Conservation (phyloP, 2,888 invertebrate genomes). For the Epirrita christyi region DNA sequence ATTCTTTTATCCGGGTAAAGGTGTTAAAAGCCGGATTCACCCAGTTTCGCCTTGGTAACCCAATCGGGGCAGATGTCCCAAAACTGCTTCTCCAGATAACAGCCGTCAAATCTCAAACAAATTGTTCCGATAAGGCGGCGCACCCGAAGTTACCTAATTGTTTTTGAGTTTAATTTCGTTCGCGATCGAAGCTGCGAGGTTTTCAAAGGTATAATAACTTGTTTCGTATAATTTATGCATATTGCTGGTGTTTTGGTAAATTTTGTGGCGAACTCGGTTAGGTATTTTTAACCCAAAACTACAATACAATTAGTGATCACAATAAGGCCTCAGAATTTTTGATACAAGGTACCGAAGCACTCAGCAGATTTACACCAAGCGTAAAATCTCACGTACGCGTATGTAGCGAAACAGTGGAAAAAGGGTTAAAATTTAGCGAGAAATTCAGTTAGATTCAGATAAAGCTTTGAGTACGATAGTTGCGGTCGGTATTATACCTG, state of each 20-base stretch:
- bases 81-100: constrained; percentile 42
- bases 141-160: constrained; percentile 40
- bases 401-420: background rate
- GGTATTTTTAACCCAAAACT: no score
- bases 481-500: background rate
- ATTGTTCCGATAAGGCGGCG: constrained; percentile 52
- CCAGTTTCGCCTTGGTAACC: background rate
- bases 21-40: background rate
- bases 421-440: background rate
- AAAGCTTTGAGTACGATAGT: background rate
- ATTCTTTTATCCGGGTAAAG: no score
- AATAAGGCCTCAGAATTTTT: no score
- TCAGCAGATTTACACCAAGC: no score
- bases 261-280: background rate
- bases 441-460: background rate
- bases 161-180: constrained; percentile 38
- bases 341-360: no score
- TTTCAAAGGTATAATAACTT: constrained; percentile 30
- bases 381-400: no score
- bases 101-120: constrained; percentile 49
- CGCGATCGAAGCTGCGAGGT: constrained; percentile 26
- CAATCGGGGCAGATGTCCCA: constrained; percentile 23
- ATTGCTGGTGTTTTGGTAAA: constrained; percentile 19
- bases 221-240: constrained; percentile 33
- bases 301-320: no score